A percentile compares a stretch with the other conserved stretches of the same genome.
Evolutionary conservation across 2,113 vertebrate species (phyloP).

Genomic region (Gorilla gorilla): DNA sequence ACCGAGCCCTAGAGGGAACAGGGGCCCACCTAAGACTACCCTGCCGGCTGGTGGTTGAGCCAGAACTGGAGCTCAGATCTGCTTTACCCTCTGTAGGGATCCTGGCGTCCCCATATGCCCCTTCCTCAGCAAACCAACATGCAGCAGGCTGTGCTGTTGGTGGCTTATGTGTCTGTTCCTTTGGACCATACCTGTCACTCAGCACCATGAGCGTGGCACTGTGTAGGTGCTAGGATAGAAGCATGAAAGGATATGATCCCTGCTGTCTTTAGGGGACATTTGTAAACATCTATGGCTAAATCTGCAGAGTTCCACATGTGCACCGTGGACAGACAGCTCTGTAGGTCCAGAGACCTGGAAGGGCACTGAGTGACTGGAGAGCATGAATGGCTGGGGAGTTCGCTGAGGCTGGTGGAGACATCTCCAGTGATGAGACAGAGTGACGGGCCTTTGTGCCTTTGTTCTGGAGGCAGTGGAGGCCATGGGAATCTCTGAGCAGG

Average conservation of each 20-base stretch:
- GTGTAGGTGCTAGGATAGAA: neutral
- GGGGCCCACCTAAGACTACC: neutral
- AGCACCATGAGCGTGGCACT: fast-evolving
- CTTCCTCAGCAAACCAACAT: neutral
- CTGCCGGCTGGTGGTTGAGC: neutral
- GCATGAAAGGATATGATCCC: neutral
- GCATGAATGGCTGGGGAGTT: neutral
- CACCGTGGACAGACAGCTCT: neutral
- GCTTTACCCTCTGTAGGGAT: neutral
- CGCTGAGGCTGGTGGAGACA: neutral
- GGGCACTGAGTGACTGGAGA: neutral
- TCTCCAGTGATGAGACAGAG: neutral
- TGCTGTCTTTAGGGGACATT: neutral
- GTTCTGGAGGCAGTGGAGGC: neutral
- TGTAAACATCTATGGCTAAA: neutral
- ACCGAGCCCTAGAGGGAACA: neutral
- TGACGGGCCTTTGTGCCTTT: neutral
- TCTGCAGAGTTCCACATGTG: too few relatives aligned
- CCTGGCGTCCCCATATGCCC: neutral
- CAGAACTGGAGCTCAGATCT: neutral
- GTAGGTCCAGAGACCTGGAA: neutral
- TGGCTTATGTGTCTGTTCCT: neutral
- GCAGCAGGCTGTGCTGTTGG: neutral
- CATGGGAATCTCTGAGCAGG: fast-evolving
- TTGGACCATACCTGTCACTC: neutral